Percentiles rank a stretch among this genome's conserved stretches.
Conservation (phyloP, 2,888 invertebrate genomes). For the Eupithecia subfuscata region DNA sequence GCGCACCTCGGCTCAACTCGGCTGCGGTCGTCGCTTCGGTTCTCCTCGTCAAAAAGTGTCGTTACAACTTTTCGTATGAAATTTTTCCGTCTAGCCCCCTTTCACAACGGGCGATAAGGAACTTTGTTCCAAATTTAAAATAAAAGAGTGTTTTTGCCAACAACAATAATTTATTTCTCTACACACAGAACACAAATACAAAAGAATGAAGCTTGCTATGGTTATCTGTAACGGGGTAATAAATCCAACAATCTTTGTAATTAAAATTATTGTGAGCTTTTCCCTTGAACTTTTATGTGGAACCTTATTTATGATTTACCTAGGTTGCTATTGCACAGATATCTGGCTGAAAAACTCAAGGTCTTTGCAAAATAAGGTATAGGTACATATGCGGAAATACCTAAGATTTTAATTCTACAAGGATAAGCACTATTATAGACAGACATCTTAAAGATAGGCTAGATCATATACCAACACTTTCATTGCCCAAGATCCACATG, state of each 20-base stretch:
- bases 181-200: conserved; percentile 67
- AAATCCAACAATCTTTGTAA: conserved; percentile 38
- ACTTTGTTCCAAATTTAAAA: too few species aligned
- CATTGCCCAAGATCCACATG: background rate
- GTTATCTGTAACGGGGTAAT: conserved; percentile 57
- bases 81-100: too few species aligned
- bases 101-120: too few species aligned
- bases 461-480: background rate
- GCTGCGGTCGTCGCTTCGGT: too few species aligned
- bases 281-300: too few species aligned
- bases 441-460: background rate
- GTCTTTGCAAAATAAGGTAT: background rate
- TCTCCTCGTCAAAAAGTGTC: too few species aligned
- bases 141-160: conserved; percentile 59
- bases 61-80: too few species aligned
- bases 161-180: conserved; percentile 82
- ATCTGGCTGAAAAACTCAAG: background rate
- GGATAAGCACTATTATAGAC: background rate
- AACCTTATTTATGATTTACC: background rate
- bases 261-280: too few species aligned
- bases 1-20: too few species aligned
- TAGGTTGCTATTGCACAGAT: background rate
- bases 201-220: conserved; percentile 68
- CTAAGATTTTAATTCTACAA: conserved; percentile 31
- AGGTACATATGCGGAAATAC: conserved; percentile 17